These are phyloP conservation scores for Microcaecilia unicolor DNA, from an alignment of 2,797 vertebrate species.

Conservation along the genomic window DNA sequence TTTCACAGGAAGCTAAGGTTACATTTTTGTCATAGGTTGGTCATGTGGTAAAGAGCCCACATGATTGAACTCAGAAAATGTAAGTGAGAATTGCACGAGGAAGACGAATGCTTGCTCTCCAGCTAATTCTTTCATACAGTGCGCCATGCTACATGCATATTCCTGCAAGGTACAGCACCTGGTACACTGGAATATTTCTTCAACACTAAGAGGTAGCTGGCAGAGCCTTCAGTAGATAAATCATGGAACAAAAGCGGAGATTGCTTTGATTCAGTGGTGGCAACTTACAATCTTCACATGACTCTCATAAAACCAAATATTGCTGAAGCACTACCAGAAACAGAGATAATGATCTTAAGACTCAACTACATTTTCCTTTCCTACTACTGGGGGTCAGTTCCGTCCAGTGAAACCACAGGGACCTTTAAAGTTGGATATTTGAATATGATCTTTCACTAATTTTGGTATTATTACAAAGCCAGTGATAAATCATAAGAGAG, in stretches of 20 bases:
- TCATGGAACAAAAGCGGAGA: background rate
- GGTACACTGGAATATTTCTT: constrained; percentile 12
- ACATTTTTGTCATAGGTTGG: constrained; percentile 60
- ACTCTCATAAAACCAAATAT: no score
- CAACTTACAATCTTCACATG: no score
- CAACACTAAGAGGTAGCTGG: no score
- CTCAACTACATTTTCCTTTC: no score
- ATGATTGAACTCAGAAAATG: constrained; percentile 39
- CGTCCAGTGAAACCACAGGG: no score
- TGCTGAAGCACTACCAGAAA: no score
- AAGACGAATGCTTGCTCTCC: constrained; percentile 34
- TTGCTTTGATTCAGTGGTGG: constrained; percentile 12
- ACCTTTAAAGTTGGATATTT: no score
- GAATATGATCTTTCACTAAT: no score
- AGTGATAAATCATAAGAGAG: no score
- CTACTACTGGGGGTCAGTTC: no score
- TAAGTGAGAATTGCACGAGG: constrained; percentile 43
- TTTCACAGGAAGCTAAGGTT: constrained; percentile 67
- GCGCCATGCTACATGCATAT: constrained; percentile 30
- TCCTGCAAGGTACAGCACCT: constrained; percentile 6
- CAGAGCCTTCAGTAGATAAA: background rate
- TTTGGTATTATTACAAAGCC: no score
- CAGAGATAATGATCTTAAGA: no score
- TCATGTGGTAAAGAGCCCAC: constrained; percentile 52
- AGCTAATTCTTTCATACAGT: constrained; percentile 4